Percentiles rank a stretch among this genome's conserved stretches.
These are phyloP conservation scores for Hycleus cichorii DNA, from an alignment of 1,140 invertebrate species.

Conservation along the genomic window DNA sequence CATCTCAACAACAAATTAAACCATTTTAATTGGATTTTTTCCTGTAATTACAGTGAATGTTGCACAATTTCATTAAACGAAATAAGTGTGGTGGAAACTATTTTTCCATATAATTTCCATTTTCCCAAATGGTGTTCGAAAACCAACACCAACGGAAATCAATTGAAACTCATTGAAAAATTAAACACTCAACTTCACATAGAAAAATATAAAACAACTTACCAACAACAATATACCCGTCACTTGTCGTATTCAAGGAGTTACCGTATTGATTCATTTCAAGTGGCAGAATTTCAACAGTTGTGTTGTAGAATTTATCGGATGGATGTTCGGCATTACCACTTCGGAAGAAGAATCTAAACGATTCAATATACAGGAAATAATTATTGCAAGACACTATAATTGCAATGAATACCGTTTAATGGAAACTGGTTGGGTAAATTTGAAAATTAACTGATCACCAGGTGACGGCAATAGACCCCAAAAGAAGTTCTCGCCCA, in stretches of 20 bases:
- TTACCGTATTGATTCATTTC: constrained; percentile 38
- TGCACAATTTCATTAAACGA: too few species aligned
- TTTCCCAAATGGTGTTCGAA: background rate
- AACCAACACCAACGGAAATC: background rate
- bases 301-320: constrained; percentile 86
- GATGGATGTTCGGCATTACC: constrained; percentile 87
- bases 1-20: too few species aligned
- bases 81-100: too few species aligned
- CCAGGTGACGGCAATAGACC: constrained; percentile 77
- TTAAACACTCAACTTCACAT: background rate
- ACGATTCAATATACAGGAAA: constrained; percentile 26
- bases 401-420: constrained; percentile 53
- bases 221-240: constrained; percentile 67
- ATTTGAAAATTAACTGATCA: constrained; percentile 76
- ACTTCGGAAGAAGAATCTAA: constrained; percentile 79
- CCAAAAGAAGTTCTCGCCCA: constrained; percentile 90
- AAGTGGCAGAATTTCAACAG: constrained; percentile 71
- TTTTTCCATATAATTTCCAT: background rate
- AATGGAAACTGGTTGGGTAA: constrained; percentile 65
- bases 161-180: too few species aligned
- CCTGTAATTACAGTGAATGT: too few species aligned
- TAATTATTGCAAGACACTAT: background rate
- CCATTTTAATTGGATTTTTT: too few species aligned
- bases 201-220: constrained; percentile 23
- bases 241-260: constrained; percentile 54